A percentile compares a stretch with the other conserved stretches of the same genome.
Evolutionary conservation across 2,888 invertebrate genomes (phyloP).

Genomic region (Acrobasis consociella): DNA sequence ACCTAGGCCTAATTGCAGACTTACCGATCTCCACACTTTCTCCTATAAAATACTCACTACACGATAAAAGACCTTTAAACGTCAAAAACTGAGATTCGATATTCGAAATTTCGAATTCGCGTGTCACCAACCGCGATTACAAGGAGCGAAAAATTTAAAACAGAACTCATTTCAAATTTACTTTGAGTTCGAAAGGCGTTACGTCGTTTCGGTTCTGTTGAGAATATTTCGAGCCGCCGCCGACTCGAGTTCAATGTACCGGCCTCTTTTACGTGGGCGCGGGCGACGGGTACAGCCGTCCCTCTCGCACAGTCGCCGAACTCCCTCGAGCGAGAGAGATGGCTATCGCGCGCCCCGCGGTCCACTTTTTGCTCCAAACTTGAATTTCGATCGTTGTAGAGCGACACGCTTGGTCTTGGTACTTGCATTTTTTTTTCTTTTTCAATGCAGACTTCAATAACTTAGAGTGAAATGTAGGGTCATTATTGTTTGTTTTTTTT

Average conservation of each 20-base stretch:
- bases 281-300: constrained; percentile 56
- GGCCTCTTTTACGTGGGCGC: constrained; percentile 74
- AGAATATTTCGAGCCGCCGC: constrained; percentile 48
- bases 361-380: constrained; percentile 75
- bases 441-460: constrained; percentile 15
- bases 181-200: constrained; percentile 36
- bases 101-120: constrained; percentile 22
- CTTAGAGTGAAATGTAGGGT: constrained; percentile 22
- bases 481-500: constrained; percentile 22
- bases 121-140: constrained; percentile 27
- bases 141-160: constrained; percentile 46
- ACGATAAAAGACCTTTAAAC: constrained; percentile 13
- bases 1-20: constrained; percentile 14
- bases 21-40: constrained; percentile 14
- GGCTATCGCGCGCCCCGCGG: constrained; percentile 54
- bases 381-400: constrained; percentile 76
- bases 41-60: constrained; percentile 11
- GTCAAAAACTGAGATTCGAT: constrained; percentile 14
- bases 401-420: constrained; percentile 57
- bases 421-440: constrained; percentile 42
- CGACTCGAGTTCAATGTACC: constrained; percentile 73
- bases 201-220: constrained; percentile 49
- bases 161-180: constrained; percentile 41
- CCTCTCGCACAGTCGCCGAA: constrained; percentile 41
- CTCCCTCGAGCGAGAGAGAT: constrained; percentile 46